These are phyloP conservation scores for Lytechinus variegatus DNA, from an alignment of 35 echinoderm and acorn worm species.

Conservation along the genomic window DNA sequence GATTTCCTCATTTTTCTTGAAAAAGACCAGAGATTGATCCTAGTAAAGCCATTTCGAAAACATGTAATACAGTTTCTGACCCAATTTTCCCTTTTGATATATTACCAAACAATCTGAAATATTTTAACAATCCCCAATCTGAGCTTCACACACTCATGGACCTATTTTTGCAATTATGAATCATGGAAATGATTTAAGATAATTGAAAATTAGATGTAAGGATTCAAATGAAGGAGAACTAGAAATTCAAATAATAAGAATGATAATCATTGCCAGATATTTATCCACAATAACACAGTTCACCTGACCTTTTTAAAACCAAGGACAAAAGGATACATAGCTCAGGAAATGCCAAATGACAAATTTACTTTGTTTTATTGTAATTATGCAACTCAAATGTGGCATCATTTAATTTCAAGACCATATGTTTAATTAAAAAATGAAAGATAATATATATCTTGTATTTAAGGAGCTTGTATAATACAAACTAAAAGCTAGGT, in stretches of 20 bases:
- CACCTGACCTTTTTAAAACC: background rate
- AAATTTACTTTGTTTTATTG: background rate
- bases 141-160: too few species aligned
- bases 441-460: too few species aligned
- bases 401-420: too few species aligned
- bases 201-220: background rate
- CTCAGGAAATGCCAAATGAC: background rate
- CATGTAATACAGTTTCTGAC: background rate
- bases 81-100: too few species aligned
- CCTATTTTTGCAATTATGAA: too few species aligned
- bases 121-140: too few species aligned
- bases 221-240: background rate
- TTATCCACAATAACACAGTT: background rate
- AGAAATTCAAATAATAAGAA: background rate
- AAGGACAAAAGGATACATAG: background rate
- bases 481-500: too few species aligned
- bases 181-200: background rate
- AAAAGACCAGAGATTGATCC: background rate
- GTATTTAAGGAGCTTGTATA: too few species aligned
- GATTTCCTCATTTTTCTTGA: background rate
- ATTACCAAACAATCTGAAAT: too few species aligned
- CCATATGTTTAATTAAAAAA: too few species aligned
- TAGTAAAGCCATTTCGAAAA: background rate
- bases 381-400: background rate
- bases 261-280: background rate